Evolutionary conservation across 2,113 vertebrate genomes (phyloP).

Genomic region (Chamaea fasciata): DNA sequence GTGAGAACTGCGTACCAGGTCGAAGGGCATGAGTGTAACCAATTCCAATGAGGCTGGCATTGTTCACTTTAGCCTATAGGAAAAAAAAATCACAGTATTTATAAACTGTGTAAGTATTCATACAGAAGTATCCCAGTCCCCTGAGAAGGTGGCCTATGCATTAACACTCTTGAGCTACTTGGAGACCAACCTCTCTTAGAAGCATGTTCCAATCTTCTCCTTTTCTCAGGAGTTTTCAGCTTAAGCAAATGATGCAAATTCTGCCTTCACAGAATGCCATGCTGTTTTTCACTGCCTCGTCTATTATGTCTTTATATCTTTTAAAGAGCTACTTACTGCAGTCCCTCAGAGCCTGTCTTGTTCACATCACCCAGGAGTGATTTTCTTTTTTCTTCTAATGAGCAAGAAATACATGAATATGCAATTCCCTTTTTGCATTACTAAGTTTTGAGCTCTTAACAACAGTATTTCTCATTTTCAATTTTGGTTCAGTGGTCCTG

Average conservation of each 20-base stretch:
- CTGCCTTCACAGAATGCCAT: background rate
- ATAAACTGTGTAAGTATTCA: background rate
- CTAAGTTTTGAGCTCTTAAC: background rate
- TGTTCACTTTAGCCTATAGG: constrained; percentile 91
- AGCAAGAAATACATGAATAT: background rate
- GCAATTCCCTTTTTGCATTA: background rate
- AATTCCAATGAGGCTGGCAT: constrained; percentile 90
- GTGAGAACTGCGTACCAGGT: constrained; percentile 76
- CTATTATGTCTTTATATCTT: background rate
- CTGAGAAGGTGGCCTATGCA: background rate
- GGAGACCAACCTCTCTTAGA: background rate
- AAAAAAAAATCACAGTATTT: background rate
- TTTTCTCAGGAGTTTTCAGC: background rate
- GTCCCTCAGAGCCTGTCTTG: background rate
- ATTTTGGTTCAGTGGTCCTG: background rate
- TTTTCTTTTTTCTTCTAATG: background rate
- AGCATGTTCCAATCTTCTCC: background rate
- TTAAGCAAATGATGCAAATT: background rate
- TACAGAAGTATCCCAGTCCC: background rate
- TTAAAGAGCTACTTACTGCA: background rate
- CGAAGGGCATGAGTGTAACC: constrained; percentile 91
- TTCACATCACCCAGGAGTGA: background rate
- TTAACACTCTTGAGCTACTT: background rate
- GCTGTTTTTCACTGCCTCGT: background rate
- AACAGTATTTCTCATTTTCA: background rate